Evolutionary conservation across 2,113 vertebrate species (phyloP), one percentile per base, ranked within the genome.

Genomic region (Paracanthobrama guichenoti): DNA sequence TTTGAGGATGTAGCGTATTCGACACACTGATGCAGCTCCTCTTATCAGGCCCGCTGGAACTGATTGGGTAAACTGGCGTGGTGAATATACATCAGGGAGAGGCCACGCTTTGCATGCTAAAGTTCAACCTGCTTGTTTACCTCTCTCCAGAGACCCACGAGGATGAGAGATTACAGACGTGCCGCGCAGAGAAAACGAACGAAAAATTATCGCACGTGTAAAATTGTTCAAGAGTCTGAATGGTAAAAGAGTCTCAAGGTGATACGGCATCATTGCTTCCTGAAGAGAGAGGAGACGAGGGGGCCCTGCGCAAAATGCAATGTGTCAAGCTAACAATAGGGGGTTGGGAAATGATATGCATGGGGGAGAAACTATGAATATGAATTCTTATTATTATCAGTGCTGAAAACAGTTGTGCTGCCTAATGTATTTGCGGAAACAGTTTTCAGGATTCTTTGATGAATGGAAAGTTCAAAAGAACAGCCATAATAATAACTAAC

Each of bases 51-150:
- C 24, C 57, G 5, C 72, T 87, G 82, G 84, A 90, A 92, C 84
- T 83, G 89, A 93, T 87, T 92, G 88, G 88, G 91, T 89, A 89
- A 92, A 89, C 72, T 87, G 89, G 88, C 83, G 53, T 55, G 81
- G 87, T 89, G 86, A 91, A 89, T 86, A 66, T 82, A 87, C 82
- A 88, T 90, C 74, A 84, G 83, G 79, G 60, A 87, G 62, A 74
- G 64, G 85, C 73, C 81, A 64, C 82, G 82, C 53, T 64, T 75
- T 84, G 88, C 81, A 87, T 90, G 85, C 85, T 82, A 89, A 80
- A n/a, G 60, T 60, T 85, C 28, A 39, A 20, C 83, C 9, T 73
- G 71, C 79, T 85, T 83, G 87, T 89, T 90, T 89, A 88, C 85
- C 86, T 88, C 76, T 88, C 86, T 66, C 81, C 31, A 81, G 88